Percentiles rank a stretch among this genome's conserved stretches.
These are phyloP conservation scores for Chionomys nivalis DNA, from an alignment of 2,113 vertebrate genomes.

Conservation along the genomic window DNA sequence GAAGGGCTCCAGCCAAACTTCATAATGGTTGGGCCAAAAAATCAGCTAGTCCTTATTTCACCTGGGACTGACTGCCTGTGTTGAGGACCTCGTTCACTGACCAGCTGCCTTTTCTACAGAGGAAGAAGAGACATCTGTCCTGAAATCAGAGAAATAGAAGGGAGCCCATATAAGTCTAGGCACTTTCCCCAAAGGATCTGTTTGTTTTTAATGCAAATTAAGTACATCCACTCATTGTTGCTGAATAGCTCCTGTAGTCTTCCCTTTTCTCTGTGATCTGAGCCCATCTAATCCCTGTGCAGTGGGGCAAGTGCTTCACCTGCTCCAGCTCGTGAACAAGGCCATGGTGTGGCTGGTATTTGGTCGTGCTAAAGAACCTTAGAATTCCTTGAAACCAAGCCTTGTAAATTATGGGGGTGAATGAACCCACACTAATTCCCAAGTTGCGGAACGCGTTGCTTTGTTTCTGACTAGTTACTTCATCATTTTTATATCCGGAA, in stretches of 20 bases:
- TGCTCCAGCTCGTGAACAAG: background rate
- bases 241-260: background rate
- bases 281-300: background rate
- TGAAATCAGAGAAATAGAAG: background rate
- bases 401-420: background rate
- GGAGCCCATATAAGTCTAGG: background rate
- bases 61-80: constrained; percentile 55
- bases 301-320: background rate
- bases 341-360: background rate
- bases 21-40: constrained; percentile 1
- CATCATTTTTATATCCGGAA: constrained; percentile 31
- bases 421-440: background rate
- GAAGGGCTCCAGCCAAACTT: constrained; percentile 45
- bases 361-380: background rate
- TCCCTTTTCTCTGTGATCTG: background rate
- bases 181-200: constrained; percentile 1
- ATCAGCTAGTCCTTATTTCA: constrained; percentile 73
- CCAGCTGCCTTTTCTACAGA: background rate
- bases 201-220: background rate
- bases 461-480: constrained; percentile 38
- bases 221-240: background rate
- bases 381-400: constrained; percentile 11
- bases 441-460: background rate
- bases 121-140: background rate
- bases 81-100: background rate